Evolutionary conservation across 2,113 vertebrate species (phyloP), one percentile per base, ranked within the genome.

Genomic region (Pteruthius melanotis): DNA sequence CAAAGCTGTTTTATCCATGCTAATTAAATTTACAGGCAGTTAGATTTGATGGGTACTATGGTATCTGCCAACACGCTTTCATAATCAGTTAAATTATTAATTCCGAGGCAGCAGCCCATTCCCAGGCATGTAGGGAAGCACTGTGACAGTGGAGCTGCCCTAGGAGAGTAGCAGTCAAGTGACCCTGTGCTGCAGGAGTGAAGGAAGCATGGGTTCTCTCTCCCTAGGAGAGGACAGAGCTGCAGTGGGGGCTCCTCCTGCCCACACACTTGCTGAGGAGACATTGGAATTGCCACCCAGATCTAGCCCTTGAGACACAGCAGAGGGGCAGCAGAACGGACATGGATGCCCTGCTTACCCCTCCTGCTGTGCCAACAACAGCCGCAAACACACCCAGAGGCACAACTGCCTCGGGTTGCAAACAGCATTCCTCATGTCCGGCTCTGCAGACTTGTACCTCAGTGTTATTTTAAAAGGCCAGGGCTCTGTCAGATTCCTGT

Each of bases 11-110:
- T 92, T 95, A 72, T 85, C 76, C 71, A 91, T 64, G 91, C 90
- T 97, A 97, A 97, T 96, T 97, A 95, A 97, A 97, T 97, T 97
- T 94, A 92, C 77, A 97, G 96, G 95, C 91, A 93, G 92, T 96
- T 97, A 97, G 94, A 93, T 96, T 94, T 97, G 97, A 97, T 92
- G 83, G 77, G 76, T 97, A 94, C 90, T 57, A 88, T 9, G 11
- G 88, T 97, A 95, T 71, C 95, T 97, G 97, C 94, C 97, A 97
- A 91, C n/a, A 2, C 92, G 86, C 94, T 95, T 95, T 97, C 93
- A 86, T 70, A 96, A 83, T 83, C 89, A 35, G 39, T 94, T 94
- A 92, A 97, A 97, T 97, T 95, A 97, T 96, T 89, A 95, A 97
- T 90, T 95, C n/a, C 42, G 93, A 97, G 75, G 66, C 86, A 86